Evolutionary conservation across 1,140 invertebrate species (phyloP).

Genomic region (Zophobas morio): DNA sequence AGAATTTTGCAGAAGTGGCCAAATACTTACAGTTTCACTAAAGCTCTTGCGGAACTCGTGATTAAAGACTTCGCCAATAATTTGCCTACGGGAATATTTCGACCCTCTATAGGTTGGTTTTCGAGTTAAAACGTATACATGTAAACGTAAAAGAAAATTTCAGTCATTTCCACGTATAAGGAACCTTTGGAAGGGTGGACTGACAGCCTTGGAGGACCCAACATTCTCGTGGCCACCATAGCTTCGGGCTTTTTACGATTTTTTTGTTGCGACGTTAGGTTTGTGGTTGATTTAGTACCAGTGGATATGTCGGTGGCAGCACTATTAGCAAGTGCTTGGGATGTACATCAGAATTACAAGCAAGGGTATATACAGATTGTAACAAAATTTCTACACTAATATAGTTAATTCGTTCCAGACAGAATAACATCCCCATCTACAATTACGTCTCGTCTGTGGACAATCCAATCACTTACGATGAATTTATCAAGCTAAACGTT

Average conservation of each 20-base stretch:
- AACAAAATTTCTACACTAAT: no score
- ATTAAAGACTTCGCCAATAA: slow-evolving; percentile 75
- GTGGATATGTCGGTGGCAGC: slow-evolving; percentile 87
- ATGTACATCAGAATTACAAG: slow-evolving; percentile 65
- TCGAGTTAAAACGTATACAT: not conserved
- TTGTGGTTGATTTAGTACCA: slow-evolving; percentile 85
- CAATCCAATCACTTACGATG: slow-evolving; percentile 77
- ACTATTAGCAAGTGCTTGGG: slow-evolving; percentile 80
- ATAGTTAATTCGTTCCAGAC: slow-evolving; percentile 59
- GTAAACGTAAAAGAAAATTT: slow-evolving; percentile 31
- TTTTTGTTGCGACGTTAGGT: slow-evolving; percentile 73
- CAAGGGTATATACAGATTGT: no score
- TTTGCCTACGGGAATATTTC: slow-evolving; percentile 80
- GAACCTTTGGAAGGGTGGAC: slow-evolving; percentile 85
- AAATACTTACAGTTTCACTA: slow-evolving; percentile 88
- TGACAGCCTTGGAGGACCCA: slow-evolving; percentile 91
- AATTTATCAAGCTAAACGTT: slow-evolving; percentile 67
- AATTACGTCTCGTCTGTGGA: slow-evolving; percentile 79
- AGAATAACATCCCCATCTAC: slow-evolving; percentile 72
- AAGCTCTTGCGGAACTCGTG: slow-evolving; percentile 82
- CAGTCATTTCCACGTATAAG: slow-evolving; percentile 84
- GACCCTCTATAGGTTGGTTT: slow-evolving; percentile 73
- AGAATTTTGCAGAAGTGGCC: slow-evolving; percentile 69
- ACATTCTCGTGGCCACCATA: slow-evolving; percentile 69
- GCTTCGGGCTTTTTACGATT: slow-evolving; percentile 79